Base-by-base conservation (phyloP, 2,797 vertebrate genomes). In the Xiphophorus birchmanni region DNA sequence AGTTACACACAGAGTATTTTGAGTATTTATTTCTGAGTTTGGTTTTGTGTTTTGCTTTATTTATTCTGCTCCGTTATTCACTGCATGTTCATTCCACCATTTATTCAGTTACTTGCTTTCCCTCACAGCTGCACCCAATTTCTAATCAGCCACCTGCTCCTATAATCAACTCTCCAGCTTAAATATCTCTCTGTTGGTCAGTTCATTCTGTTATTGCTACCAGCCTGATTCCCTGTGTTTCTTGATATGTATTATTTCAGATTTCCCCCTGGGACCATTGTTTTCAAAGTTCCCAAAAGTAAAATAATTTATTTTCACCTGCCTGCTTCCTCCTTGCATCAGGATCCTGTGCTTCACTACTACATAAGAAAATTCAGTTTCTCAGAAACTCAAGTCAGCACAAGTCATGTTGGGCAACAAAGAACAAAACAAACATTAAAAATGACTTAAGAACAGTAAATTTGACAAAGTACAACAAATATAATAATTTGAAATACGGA, bases 121-220 rank as follows among this genome's bases (percentile, higher is more conserved):
- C 60, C 15, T 9, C 32, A 8, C 60, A 65, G 29, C 60, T 65
- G 56, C 26, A 13, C 56, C 56, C 56, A 60, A 7, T 32, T 60
- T 60, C 56, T 60, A 60, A 60, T 60, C 26, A 60, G 6, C 56
- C 56, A 60, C 56, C 56, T 60, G n/a, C 56, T 60, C 12, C 56
- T 32, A 29, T 60, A 60, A 60, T 60, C n/a, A 15, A 60, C 11
- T 29, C 26, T 60, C 12, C 56, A 60, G n/a, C n/a, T 32, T 60
- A 60, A 60, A 60, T 29, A 65, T 65, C 32, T 63, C 58, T 63
- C 32, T 65, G 60, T 65, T 35, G 29, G 60, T 65, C 60, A 65
- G 15, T 65, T 65, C 29, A 65, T 35, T 15, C 32, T 63, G 32
- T 63, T 63, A 35, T 63, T 63, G 0, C n/a, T 1, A 29, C 12